Conservation (phyloP, 2,797 vertebrate species). For the Poecilia velifera region DNA sequence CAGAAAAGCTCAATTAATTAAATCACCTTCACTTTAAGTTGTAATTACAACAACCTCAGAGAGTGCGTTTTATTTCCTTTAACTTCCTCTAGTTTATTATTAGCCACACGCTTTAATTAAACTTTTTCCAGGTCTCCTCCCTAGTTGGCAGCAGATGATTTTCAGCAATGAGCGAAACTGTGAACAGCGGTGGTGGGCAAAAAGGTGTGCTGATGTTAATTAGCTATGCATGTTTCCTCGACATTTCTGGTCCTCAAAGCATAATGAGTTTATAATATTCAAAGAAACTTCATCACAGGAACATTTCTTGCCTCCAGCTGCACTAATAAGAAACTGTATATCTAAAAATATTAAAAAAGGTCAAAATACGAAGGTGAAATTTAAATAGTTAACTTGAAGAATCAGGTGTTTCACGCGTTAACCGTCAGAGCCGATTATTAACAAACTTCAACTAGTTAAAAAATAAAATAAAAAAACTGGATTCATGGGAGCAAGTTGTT, state of each 20-base stretch:
- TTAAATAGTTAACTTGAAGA: conserved; percentile 9
- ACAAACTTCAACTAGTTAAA: conserved; percentile 17
- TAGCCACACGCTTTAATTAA: conserved; percentile 64
- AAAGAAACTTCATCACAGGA: background rate
- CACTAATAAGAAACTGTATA: background rate
- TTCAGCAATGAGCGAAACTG: conserved; percentile 13
- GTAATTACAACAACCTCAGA: conserved; percentile 60
- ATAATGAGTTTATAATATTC: conserved; percentile 7
- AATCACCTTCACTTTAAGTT: conserved; percentile 41
- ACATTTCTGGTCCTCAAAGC: conserved; percentile 11
- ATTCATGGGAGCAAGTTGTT: conserved; percentile 13
- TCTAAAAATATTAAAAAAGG: background rate
- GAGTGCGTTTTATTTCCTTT: conserved; percentile 43
- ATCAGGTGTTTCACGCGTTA: conserved; percentile 26
- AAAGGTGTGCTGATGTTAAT: conserved; percentile 33
- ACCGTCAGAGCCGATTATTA: conserved; percentile 31
- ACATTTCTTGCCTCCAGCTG: background rate
- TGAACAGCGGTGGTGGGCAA: conserved; percentile 41
- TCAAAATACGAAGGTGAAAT: conserved; percentile 20
- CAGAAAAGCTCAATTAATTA: conserved; percentile 52
- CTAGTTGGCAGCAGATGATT: conserved; percentile 21
- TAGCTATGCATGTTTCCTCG: conserved; percentile 6
- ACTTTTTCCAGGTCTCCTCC: conserved; percentile 46
- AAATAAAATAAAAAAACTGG: conserved; percentile 4
- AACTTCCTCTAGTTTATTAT: conserved; percentile 26